Percentiles rank a stretch among this genome's conserved stretches.
Conservation (phyloP, 2,113 vertebrate species). For the Narcine bancroftii region DNA sequence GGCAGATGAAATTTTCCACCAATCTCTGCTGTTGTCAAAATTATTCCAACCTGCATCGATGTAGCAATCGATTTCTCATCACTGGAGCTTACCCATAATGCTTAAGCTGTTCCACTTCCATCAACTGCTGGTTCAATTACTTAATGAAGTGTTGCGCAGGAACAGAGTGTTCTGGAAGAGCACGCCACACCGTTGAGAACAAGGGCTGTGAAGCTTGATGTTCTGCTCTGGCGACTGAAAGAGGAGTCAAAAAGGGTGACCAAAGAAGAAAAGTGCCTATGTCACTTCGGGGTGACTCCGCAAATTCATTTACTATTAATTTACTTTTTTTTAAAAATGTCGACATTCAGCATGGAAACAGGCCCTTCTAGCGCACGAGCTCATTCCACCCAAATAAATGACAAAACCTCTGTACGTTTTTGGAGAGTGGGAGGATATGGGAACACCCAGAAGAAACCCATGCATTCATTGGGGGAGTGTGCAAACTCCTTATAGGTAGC, state of each 20-base stretch:
- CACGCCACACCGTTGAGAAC: background rate
- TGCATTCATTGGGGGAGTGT: no score
- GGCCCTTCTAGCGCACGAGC: no score
- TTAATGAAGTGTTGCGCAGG: background rate
- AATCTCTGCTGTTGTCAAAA: background rate
- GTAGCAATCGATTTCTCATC: background rate
- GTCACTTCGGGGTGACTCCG: background rate
- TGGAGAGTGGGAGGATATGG: no score
- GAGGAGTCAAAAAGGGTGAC: background rate
- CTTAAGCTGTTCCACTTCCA: background rate
- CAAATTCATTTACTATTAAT: no score
- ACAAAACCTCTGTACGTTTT: no score
- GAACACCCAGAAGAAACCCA: no score
- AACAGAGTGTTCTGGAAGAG: constrained; percentile 8
- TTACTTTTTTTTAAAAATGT: no score
- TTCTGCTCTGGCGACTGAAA: background rate
- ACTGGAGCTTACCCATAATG: background rate
- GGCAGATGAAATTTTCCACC: background rate
- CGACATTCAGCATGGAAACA: no score
- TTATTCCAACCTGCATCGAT: background rate
- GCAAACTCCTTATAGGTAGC: no score
- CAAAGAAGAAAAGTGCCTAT: background rate
- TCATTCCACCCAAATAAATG: no score
- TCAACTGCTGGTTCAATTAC: background rate
- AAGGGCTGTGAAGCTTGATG: background rate